Percentiles rank a stretch among this genome's conserved stretches.
These are phyloP conservation scores for Bos indicus DNA, from an alignment of 2,113 vertebrate species.

Conservation along the genomic window DNA sequence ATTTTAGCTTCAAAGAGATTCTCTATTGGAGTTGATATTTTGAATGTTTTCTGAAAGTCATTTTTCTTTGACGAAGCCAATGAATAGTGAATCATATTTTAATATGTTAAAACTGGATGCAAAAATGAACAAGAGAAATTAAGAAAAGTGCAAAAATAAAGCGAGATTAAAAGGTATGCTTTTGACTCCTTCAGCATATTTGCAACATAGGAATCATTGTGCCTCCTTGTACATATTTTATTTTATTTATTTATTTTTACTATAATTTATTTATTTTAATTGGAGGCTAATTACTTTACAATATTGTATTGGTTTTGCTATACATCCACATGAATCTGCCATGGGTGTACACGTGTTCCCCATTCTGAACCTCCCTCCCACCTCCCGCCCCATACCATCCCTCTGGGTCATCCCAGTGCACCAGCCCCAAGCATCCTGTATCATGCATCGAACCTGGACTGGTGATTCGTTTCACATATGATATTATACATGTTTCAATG, in stretches of 20 bases:
- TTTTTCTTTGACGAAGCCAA: not conserved
- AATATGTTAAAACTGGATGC: not conserved
- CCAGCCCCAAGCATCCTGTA: too few relatives aligned
- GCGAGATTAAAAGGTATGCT: not conserved
- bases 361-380: too few relatives aligned
- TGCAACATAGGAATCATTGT: not conserved
- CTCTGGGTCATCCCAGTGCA: too few relatives aligned
- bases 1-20: not conserved
- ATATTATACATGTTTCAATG: too few relatives aligned
- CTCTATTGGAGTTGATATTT: not conserved
- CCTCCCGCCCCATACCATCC: too few relatives aligned
- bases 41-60: not conserved
- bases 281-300: too few relatives aligned
- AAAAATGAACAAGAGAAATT: not conserved
- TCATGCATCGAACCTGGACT: too few relatives aligned
- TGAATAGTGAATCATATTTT: not conserved
- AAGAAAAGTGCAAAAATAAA: not conserved
- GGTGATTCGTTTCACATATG: too few relatives aligned
- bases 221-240: not conserved
- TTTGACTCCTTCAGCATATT: not conserved
- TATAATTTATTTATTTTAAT: too few relatives aligned
- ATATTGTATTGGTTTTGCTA: too few relatives aligned
- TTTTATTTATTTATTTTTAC: not conserved
- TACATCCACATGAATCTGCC: too few relatives aligned
- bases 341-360: too few relatives aligned